These are phyloP conservation scores for Varanus komodoensis DNA, from an alignment of 2,113 vertebrate genomes.

Conservation along the genomic window DNA sequence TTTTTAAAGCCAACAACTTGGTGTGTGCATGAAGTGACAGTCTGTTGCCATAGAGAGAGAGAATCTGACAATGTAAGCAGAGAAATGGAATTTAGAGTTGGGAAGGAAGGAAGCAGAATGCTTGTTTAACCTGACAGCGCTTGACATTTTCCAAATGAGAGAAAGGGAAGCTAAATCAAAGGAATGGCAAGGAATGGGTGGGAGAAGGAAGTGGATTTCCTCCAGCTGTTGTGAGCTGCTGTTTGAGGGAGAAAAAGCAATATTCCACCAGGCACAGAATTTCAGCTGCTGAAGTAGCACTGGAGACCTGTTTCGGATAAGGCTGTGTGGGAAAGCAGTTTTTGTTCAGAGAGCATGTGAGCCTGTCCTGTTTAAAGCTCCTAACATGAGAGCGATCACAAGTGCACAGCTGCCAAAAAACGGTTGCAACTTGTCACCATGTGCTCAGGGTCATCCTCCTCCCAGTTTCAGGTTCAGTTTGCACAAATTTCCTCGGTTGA, in stretches of 20 bases:
- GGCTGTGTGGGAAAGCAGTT: no score
- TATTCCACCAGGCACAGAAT: neutral
- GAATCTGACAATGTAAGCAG: slow-evolving; percentile 1
- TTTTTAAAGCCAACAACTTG: slow-evolving; percentile 24
- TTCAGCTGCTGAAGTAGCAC: neutral
- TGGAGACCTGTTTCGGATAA: neutral
- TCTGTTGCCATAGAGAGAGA: slow-evolving; percentile 15
- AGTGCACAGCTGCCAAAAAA: no score
- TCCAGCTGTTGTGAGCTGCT: neutral
- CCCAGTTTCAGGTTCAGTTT: no score
- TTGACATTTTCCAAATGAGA: slow-evolving; percentile 3
- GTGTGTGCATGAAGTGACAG: neutral
- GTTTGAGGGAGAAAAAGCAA: neutral
- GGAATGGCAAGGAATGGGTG: neutral
- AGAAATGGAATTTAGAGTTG: neutral
- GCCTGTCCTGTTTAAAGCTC: no score
- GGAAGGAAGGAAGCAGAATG: neutral
- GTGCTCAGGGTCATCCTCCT: no score
- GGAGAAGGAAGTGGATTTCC: neutral
- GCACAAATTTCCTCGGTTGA: no score
- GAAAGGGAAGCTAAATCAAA: fast-evolving
- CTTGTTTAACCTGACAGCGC: neutral
- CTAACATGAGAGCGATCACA: no score
- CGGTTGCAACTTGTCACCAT: no score
- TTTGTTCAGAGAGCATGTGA: no score